phyloP scores from a whole-genome alignment of 1,140 invertebrate genomes.

The Caenorhabditis briggsae region DNA sequence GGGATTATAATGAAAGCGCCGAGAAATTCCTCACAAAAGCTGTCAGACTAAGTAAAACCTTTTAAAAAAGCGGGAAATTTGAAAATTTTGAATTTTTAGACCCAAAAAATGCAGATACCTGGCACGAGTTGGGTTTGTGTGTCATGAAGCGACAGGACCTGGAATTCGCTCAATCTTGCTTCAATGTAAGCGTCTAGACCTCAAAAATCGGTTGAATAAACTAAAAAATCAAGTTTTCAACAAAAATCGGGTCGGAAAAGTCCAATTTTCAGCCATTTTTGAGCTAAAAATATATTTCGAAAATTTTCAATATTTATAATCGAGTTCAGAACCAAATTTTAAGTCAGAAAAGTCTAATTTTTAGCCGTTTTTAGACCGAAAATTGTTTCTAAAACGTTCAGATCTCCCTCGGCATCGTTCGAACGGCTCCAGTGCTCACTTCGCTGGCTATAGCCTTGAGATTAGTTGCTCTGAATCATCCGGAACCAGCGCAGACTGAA shows the following conservation, averaged over 20 bases:
- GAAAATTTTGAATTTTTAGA: neutral
- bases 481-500: neutral
- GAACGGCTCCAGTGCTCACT: constrained; percentile 2
- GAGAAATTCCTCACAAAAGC: neutral
- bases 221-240: no score
- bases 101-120: constrained; percentile 26
- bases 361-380: no score
- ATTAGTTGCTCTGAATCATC: constrained; percentile 4
- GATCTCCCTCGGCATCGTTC: neutral
- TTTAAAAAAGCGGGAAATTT: no score
- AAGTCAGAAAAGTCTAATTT: no score
- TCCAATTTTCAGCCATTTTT: no score
- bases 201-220: no score
- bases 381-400: no score
- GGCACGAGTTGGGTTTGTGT: constrained; percentile 32
- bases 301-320: no score
- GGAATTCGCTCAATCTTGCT: constrained; percentile 36
- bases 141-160: constrained; percentile 28
- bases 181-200: constrained; percentile 4
- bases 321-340: no score
- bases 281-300: no score
- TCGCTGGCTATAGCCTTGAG: constrained; percentile 6
- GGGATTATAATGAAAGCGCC: constrained; percentile 5
- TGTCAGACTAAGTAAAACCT: constrained; percentile 10
- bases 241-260: neutral